Conservation (phyloP, 1,140 invertebrate species). For the Drosophila virilis region DNA sequence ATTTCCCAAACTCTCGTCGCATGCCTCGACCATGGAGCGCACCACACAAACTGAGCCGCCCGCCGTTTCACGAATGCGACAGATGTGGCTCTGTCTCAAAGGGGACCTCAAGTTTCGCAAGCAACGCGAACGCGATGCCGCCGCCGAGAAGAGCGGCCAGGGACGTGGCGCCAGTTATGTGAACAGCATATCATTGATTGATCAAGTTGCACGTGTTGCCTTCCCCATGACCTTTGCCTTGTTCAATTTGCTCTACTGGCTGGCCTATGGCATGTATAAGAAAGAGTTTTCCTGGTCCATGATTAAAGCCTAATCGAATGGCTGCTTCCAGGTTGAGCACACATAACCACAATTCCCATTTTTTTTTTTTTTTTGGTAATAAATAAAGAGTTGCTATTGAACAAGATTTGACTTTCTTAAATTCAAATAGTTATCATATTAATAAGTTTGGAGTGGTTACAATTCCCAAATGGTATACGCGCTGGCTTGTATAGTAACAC, state of each 20-base stretch:
- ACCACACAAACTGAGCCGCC: slow-evolving; percentile 91
- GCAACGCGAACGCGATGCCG: slow-evolving; percentile 90
- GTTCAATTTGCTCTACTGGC: slow-evolving; percentile 95
- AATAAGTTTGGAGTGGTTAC: neutral
- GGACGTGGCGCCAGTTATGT: slow-evolving; percentile 86
- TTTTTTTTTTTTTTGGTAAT: neutral
- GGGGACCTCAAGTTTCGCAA: slow-evolving; percentile 91
- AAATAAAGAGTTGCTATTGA: slow-evolving; percentile 15
- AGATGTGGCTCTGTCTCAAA: slow-evolving; percentile 91
- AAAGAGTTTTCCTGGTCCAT: slow-evolving; percentile 80
- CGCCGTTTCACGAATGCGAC: slow-evolving; percentile 89
- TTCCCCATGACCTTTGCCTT: slow-evolving; percentile 94
- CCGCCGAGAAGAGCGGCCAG: slow-evolving; percentile 83
- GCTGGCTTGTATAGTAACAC: too few relatives aligned
- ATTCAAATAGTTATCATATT: neutral
- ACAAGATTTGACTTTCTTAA: neutral
- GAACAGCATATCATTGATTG: slow-evolving; percentile 95
- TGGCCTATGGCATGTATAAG: slow-evolving; percentile 84
- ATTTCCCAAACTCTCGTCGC: slow-evolving; percentile 67
- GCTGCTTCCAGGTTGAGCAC: too few relatives aligned
- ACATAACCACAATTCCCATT: too few relatives aligned
- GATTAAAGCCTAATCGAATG: slow-evolving; percentile 34
- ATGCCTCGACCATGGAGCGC: slow-evolving; percentile 88
- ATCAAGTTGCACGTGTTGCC: slow-evolving; percentile 92
- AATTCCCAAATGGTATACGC: neutral